phyloP scores from a whole-genome alignment of 2,113 vertebrate species.

The Stictonetta naevosa region DNA sequence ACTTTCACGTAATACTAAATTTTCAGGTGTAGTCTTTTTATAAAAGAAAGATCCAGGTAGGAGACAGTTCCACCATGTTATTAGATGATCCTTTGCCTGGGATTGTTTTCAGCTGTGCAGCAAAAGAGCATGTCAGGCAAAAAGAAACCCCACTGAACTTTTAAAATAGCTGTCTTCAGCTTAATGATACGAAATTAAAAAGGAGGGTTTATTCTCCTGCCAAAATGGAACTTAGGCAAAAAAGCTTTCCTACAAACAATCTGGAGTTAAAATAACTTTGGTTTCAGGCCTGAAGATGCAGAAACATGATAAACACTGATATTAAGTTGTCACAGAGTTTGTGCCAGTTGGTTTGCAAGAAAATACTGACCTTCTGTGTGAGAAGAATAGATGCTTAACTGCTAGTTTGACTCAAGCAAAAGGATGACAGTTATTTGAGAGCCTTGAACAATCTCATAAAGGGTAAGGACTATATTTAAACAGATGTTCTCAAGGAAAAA shows the following conservation, averaged over 20 bases:
- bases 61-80: not conserved
- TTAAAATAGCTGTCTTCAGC: not conserved
- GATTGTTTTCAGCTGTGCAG: not conserved
- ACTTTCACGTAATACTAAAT: not conserved
- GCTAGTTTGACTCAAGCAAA: not conserved
- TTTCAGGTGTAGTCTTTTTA: not conserved
- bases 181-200: conserved; percentile 37
- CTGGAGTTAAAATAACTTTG: conserved; percentile 3
- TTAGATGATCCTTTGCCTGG: not conserved
- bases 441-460: not conserved
- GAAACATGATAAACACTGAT: not conserved
- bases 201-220: conserved; percentile 23
- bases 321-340: conserved; percentile 34
- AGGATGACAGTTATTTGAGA: conserved; percentile 22
- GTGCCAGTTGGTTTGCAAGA: conserved; percentile 18
- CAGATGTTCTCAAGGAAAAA: conserved; percentile 31
- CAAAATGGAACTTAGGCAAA: not conserved
- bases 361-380: not conserved
- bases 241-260: not conserved
- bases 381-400: conserved; percentile 1
- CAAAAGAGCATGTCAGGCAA: not conserved
- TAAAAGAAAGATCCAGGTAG: not conserved
- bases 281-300: conserved; percentile 15
- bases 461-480: conserved; percentile 2
- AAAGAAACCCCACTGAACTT: not conserved